Evolutionary conservation across 2,888 invertebrate species (phyloP).

Genomic region (Eupsilia transversa): DNA sequence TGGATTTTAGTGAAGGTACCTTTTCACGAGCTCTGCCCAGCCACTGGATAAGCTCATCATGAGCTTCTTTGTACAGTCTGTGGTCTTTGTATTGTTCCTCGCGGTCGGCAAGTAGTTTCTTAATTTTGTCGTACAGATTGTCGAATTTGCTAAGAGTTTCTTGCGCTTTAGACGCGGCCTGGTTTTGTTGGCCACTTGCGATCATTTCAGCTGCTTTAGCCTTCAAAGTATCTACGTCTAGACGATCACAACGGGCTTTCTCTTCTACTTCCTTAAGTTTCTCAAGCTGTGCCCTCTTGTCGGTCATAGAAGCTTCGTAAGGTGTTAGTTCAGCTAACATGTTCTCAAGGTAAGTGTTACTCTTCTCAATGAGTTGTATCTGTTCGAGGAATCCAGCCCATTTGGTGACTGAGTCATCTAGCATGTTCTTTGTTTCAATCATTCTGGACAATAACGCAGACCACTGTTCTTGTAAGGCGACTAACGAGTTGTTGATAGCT

Average conservation of each 20-base stretch:
- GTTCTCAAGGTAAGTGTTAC: conserved; percentile 94
- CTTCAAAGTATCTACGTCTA: conserved; percentile 96
- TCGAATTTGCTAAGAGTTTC: conserved; percentile 96
- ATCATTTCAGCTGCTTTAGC: conserved; percentile 96
- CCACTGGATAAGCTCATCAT: conserved; percentile 97
- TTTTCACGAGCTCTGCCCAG: conserved; percentile 96
- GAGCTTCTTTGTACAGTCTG: conserved; percentile 96
- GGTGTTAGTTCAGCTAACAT: conserved; percentile 93
- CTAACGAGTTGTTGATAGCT: conserved; percentile 95
- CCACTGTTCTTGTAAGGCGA: conserved; percentile 97
- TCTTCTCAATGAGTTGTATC: conserved; percentile 95
- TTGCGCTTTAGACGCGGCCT: conserved; percentile 95
- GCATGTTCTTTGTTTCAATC: conserved; percentile 96
- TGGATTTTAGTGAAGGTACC: conserved; percentile 96
- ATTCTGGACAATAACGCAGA: conserved; percentile 96
- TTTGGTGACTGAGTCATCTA: conserved; percentile 97
- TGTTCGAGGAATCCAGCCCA: conserved; percentile 98
- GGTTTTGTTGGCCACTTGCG: conserved; percentile 95
- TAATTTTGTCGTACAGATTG: conserved; percentile 93
- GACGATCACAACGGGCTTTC: conserved; percentile 96
- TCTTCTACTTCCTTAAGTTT: conserved; percentile 96
- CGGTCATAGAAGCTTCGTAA: conserved; percentile 95
- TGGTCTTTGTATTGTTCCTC: conserved; percentile 97
- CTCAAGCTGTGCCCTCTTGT: conserved; percentile 96
- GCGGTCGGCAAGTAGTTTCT: conserved; percentile 94